Conservation (phyloP, 92 coral and sea anemone species). For the Porites cylindrica region DNA sequence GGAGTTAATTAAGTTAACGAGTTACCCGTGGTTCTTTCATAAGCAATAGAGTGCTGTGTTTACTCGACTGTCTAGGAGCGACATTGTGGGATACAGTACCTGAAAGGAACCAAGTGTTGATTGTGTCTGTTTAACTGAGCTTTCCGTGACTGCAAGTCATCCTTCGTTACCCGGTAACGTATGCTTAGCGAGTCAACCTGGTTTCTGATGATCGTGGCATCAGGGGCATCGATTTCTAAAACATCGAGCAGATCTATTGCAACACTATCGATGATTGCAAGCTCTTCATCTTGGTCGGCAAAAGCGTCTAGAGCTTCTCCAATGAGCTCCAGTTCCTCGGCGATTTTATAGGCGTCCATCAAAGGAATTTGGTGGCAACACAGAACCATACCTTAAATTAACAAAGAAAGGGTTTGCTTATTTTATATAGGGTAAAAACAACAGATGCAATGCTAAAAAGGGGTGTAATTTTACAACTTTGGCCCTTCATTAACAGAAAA, state of each 20-base stretch:
- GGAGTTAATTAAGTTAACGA: too few relatives aligned
- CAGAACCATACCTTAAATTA: slow-evolving; percentile 41
- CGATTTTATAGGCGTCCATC: slow-evolving; percentile 69
- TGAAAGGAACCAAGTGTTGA: slow-evolving; percentile 79
- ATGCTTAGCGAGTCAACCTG: slow-evolving; percentile 67
- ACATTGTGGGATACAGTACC: neutral
- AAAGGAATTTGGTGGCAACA: slow-evolving; percentile 74
- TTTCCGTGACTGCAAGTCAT: slow-evolving; percentile 75
- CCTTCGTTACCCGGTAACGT: slow-evolving; percentile 83
- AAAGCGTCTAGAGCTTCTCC: slow-evolving; percentile 64
- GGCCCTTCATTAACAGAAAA: too few relatives aligned
- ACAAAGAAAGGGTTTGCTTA: neutral
- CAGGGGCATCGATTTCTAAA: slow-evolving; percentile 78
- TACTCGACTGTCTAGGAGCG: neutral
- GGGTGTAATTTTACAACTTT: neutral
- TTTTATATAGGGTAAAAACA: neutral
- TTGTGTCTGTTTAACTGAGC: slow-evolving; percentile 81
- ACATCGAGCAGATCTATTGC: slow-evolving; percentile 76
- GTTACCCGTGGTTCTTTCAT: neutral
- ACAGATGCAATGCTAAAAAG: neutral
- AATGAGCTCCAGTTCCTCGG: slow-evolving; percentile 65
- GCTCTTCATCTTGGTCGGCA: slow-evolving; percentile 70
- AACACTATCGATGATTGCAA: slow-evolving; percentile 73
- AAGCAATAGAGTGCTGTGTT: neutral
- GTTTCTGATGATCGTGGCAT: slow-evolving; percentile 76